Percentiles rank a stretch among this genome's conserved stretches.
Conservation (phyloP, 2,113 vertebrate species). For the Centropus bengalensis region DNA sequence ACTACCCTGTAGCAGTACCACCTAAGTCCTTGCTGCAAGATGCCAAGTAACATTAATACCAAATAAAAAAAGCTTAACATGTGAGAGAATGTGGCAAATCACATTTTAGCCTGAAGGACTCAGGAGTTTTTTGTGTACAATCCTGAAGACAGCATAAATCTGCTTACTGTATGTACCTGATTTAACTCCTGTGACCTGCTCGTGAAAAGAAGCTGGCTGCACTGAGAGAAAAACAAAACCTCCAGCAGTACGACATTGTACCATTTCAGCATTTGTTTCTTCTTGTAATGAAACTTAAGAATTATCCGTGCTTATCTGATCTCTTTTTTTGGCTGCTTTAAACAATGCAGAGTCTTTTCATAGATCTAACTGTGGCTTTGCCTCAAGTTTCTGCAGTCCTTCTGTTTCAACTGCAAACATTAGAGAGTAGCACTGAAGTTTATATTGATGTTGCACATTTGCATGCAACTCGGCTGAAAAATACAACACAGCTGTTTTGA, state of each 20-base stretch:
- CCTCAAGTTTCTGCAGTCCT: neutral
- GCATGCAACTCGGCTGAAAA: neutral
- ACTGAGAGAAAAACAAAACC: neutral
- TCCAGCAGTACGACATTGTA: neutral
- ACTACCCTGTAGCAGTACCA: neutral
- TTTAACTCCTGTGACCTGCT: constrained; percentile 30
- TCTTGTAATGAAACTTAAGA: neutral
- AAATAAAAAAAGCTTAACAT: constrained; percentile 31
- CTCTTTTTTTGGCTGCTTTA: neutral
- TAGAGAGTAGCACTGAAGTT: neutral
- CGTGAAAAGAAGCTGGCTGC: neutral
- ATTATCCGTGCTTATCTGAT: neutral
- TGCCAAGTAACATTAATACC: constrained; percentile 51
- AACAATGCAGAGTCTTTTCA: neutral
- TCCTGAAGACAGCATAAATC: constrained; percentile 53
- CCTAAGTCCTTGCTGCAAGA: neutral
- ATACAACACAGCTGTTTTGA: neutral
- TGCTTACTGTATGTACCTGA: constrained; percentile 29
- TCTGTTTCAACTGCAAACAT: neutral
- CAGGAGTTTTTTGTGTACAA: constrained; percentile 26
- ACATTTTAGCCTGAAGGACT: constrained; percentile 52
- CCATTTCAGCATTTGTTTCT: neutral
- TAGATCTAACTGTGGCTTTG: neutral
- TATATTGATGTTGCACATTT: neutral
- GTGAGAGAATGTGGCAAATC: constrained; percentile 41